These are phyloP conservation scores for Porites cylindrica DNA, from an alignment of 92 coral and sea anemone genomes.

Conservation along the genomic window DNA sequence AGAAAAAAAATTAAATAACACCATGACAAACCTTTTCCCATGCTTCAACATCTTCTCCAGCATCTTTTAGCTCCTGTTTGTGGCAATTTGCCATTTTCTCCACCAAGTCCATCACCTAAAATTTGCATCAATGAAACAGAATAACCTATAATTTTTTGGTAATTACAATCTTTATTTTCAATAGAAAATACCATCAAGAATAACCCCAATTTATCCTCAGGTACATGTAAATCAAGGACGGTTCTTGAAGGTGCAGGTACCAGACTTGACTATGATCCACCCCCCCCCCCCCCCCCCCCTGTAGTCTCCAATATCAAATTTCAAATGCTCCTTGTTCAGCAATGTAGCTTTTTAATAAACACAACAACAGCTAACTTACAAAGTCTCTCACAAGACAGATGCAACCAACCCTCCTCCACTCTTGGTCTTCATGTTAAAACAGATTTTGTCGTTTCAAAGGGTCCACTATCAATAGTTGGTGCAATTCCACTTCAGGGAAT, in stretches of 20 bases:
- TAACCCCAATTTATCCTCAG: no score
- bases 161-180: not conserved
- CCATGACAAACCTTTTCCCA: constrained; percentile 82
- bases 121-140: not conserved
- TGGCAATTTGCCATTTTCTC: constrained; percentile 77
- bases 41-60: constrained; percentile 62
- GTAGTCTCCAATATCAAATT: not conserved
- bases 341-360: not conserved
- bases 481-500: not conserved
- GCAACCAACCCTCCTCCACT: no score
- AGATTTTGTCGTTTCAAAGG: no score
- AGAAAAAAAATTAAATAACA: not conserved
- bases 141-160: not conserved
- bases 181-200: no score
- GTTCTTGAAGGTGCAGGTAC: no score
- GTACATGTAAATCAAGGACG: no score
- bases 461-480: no score
- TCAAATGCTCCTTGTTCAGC: not conserved
- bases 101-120: constrained; percentile 87
- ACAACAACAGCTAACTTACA: no score
- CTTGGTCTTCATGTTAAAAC: no score
- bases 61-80: constrained; percentile 64
- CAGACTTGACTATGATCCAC: no score
- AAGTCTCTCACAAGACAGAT: no score
- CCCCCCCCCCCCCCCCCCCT: no score